These are phyloP conservation scores for Sciurus carolinensis DNA, from an alignment of 2,797 vertebrate genomes.

Conservation along the genomic window DNA sequence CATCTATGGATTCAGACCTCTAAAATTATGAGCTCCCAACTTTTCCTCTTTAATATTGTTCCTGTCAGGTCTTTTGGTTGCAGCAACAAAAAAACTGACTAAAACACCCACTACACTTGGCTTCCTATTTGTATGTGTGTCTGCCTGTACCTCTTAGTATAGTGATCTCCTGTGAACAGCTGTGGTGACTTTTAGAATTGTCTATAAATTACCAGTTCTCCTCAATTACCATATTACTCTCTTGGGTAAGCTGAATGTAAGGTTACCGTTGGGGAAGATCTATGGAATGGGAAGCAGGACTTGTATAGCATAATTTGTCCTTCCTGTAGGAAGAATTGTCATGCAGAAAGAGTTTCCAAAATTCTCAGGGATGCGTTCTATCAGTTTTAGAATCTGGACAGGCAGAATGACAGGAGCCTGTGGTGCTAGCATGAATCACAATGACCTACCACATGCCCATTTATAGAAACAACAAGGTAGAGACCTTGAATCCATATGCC, in stretches of 20 bases:
- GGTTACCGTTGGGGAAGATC: not conserved
- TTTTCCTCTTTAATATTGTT: no score
- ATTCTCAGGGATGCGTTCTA: not conserved
- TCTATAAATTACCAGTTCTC: not conserved
- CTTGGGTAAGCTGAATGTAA: not conserved
- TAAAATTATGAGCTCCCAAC: no score
- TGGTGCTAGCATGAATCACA: not conserved
- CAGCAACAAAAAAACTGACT: no score
- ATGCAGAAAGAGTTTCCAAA: not conserved
- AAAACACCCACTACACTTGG: no score
- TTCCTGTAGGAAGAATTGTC: not conserved
- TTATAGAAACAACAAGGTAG: not conserved
- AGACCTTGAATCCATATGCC: not conserved
- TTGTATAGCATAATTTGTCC: not conserved
- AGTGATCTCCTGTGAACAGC: not conserved
- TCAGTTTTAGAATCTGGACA: not conserved
- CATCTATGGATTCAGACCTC: no score
- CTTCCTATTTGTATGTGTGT: not conserved
- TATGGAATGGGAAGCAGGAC: not conserved
- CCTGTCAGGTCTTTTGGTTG: no score
- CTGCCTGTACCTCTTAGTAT: not conserved
- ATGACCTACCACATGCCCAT: not conserved
- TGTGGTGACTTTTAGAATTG: not conserved
- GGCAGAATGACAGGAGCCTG: not conserved
- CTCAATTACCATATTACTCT: not conserved